Base-by-base conservation (phyloP, 2,888 invertebrate species). In the Pemphredon lugubris region DNA sequence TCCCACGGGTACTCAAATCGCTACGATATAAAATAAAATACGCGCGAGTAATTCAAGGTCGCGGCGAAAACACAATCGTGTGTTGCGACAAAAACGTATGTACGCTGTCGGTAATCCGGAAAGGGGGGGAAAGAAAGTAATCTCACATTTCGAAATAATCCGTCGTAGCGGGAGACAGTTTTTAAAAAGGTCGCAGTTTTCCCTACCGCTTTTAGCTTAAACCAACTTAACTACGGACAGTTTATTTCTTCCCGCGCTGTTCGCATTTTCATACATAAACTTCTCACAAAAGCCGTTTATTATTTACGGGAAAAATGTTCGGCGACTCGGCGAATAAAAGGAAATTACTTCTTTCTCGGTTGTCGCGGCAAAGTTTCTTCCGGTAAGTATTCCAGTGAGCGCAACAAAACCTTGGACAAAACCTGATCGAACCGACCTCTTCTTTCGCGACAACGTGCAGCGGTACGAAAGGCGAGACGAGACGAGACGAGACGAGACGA, bases 311-410 rank as follows among this genome's bases (percentile, higher is more conserved):
- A 7, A 26, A 7, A 7, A 26, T 26, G 3, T 26, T 26, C 26
- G 26, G 7, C 4, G 26, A 7, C 4, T 7, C 26, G 26, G n/a
- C 34, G n/a, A 45, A 45, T 45, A 26, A 60, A 26, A 23, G 11
- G 20, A 40, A 60, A 54, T 67, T 53, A 40, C 37, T 13, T 39
- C 30, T 48, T 48, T 48, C 39, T 26, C 40, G 14, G 18, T 18
- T 44, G 58, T 66, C 58, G 26, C 21, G 11, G 21, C 0, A 40
- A 50, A 48, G 32, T 68, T 54, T 59, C 21, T n/a, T 13, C 13
- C 23, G 45, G 45, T 47, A 48, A 65, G 50, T 50, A 37, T 7
- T 55, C 18, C 39, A 40, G 23, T 18, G 45, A 23, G 23, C 23
- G 26, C 30, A n/a, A 58, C n/a, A 30, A 51, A 57, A 57, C 37